Evolutionary conservation across 2,888 invertebrate species (phyloP), one percentile per base, ranked within the genome.

Genomic region (Acronicta leporina): DNA sequence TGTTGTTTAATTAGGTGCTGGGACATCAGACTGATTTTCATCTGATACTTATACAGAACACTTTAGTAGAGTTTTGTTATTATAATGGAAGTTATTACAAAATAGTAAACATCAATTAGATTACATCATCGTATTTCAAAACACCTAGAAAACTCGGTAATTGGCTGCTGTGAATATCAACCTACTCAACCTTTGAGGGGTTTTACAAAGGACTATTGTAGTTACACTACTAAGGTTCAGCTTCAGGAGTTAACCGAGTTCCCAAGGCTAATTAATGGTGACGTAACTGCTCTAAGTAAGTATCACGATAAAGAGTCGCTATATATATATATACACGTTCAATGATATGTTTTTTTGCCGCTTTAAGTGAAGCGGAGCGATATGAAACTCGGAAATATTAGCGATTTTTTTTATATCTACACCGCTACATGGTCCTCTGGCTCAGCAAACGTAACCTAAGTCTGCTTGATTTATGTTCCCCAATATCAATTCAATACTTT

Each of bases 131-230:
- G 1, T 20, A 16, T n/a, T 44, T 27, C 7, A 25, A 44, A 27
- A n/a, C 9, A 44, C 25, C 13, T 20, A n/a, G 13, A 27, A 8
- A n/a, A 27, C 44, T 44, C 27, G n/a, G 27, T 44, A 44, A 44
- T 44, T 44, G 20, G 27, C 27, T 44, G 20, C 44, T 44, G 2
- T n/a, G 44, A 44, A 44, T 27, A 44, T 44, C 27, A 3, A 27
- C 1, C 13, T 44, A 38, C 38, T n/a, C n/a, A 44, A 13, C 20
- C 27, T 44, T 44, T 44, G 20, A 44, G 27, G 9, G 13, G 27
- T n/a, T 25, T 14, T 8, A 27, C 44, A 13, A 38, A 38, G 38
- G 38, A 38, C 38, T 38, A 38, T 38, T 38, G n/a, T 38, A 38
- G 38, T n/a, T 38, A 8, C 38, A 38, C n/a, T 35, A 35, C 38